Conservation (phyloP, 2,797 vertebrate genomes). For the Rhodeus uyekii region DNA sequence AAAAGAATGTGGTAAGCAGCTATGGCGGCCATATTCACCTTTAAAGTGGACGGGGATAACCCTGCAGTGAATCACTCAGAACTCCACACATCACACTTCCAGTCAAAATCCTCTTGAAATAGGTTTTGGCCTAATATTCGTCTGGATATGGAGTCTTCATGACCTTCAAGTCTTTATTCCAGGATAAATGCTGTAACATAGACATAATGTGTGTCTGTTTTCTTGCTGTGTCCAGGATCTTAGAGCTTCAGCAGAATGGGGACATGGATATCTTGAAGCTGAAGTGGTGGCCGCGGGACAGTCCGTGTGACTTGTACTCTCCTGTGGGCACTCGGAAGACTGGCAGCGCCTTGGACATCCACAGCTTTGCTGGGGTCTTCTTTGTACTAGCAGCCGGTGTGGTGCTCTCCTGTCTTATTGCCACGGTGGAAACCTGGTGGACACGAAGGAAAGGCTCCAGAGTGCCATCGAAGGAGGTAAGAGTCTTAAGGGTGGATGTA, state of each 20-base stretch:
- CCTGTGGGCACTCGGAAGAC: constrained; percentile 88
- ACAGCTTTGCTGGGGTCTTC: constrained; percentile 98
- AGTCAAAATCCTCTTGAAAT: background rate
- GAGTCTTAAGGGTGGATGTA: constrained; percentile 16
- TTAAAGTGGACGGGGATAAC: no score
- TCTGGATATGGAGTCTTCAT: background rate
- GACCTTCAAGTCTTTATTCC: background rate
- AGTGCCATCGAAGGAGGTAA: constrained; percentile 98
- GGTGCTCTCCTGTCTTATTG: constrained; percentile 96
- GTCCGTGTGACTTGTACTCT: constrained; percentile 93
- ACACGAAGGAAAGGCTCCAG: constrained; percentile 94
- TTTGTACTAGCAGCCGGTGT: constrained; percentile 96
- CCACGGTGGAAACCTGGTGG: constrained; percentile 99
- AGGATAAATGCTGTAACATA: background rate
- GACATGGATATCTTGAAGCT: constrained; percentile 97
- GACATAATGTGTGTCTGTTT: background rate
- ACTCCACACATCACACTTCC: background rate
- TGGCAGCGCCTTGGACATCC: constrained; percentile 93
- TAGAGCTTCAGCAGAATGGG: constrained; percentile 97
- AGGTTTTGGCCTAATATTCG: background rate
- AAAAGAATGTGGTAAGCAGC: no score
- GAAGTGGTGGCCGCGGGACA: constrained; percentile 97
- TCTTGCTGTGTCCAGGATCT: constrained; percentile 79
- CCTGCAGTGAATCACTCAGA: no score
- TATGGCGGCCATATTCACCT: no score